Evolutionary conservation across 2,888 invertebrate genomes (phyloP).

Genomic region (Tromatobia lineatoria): DNA sequence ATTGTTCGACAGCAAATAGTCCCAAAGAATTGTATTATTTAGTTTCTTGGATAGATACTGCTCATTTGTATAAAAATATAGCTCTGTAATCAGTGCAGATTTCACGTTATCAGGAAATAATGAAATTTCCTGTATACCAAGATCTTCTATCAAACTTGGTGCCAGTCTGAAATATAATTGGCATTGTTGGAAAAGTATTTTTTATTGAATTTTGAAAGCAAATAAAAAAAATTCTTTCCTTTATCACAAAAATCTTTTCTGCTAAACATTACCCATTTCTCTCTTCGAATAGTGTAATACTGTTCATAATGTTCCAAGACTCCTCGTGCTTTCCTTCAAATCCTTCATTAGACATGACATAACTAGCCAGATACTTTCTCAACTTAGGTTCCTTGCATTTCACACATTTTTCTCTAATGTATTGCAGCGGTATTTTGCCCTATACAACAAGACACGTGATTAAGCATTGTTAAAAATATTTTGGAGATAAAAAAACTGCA

Average conservation of each 20-base stretch:
- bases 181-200: neutral
- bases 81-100: constrained; percentile 78
- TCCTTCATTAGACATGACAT: constrained; percentile 87
- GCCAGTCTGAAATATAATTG: constrained; percentile 71
- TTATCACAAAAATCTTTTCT: neutral
- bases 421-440: constrained; percentile 87
- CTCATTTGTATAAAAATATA: constrained; percentile 83
- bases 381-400: constrained; percentile 88
- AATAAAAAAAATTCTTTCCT: constrained; percentile 9
- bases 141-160: constrained; percentile 80
- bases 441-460: constrained; percentile 62
- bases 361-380: constrained; percentile 89
- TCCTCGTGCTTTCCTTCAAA: constrained; percentile 81
- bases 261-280: constrained; percentile 74
- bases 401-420: constrained; percentile 87
- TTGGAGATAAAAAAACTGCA: too few species aligned
- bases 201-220: constrained; percentile 14
- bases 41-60: constrained; percentile 80
- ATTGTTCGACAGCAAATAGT: constrained; percentile 87
- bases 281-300: constrained; percentile 78
- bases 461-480: neutral
- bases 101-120: constrained; percentile 77
- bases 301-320: constrained; percentile 85
- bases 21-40: constrained; percentile 86
- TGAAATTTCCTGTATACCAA: constrained; percentile 81